These are phyloP conservation scores for Gambusia yucatana DNA, from an alignment of 2,797 vertebrate species.

Conservation along the genomic window DNA sequence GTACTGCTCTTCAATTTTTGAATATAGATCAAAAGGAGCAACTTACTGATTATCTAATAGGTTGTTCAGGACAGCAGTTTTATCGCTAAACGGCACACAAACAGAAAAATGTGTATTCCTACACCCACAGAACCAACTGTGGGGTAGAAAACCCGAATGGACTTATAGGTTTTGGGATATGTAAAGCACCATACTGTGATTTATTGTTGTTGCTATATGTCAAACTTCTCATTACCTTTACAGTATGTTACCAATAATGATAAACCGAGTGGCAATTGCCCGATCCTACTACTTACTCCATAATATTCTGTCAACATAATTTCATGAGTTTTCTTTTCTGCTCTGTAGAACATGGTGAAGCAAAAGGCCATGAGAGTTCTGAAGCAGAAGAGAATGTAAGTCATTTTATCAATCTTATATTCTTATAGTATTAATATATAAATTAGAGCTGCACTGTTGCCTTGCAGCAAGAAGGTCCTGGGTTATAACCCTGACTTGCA, in stretches of 20 bases:
- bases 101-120: neutral
- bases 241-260: neutral
- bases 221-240: neutral
- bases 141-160: neutral
- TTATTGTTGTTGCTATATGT: neutral
- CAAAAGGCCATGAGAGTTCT: constrained; percentile 96
- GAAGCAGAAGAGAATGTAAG: constrained; percentile 98
- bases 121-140: neutral
- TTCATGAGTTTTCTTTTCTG: constrained; percentile 14
- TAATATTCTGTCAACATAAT: neutral
- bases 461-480: neutral
- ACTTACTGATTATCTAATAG: neutral
- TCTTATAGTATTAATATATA: neutral
- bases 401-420: constrained; percentile 36
- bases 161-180: neutral
- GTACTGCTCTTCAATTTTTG: neutral
- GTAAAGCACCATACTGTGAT: neutral
- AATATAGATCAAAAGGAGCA: neutral
- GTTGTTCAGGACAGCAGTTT: neutral
- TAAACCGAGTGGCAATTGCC: neutral
- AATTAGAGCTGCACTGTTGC: neutral
- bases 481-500: neutral
- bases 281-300: neutral
- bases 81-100: neutral
- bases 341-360: constrained; percentile 95